A percentile compares a stretch with the other conserved stretches of the same genome.
Evolutionary conservation across 2,888 invertebrate species (phyloP).

Genomic region (Mythimna loreyi): DNA sequence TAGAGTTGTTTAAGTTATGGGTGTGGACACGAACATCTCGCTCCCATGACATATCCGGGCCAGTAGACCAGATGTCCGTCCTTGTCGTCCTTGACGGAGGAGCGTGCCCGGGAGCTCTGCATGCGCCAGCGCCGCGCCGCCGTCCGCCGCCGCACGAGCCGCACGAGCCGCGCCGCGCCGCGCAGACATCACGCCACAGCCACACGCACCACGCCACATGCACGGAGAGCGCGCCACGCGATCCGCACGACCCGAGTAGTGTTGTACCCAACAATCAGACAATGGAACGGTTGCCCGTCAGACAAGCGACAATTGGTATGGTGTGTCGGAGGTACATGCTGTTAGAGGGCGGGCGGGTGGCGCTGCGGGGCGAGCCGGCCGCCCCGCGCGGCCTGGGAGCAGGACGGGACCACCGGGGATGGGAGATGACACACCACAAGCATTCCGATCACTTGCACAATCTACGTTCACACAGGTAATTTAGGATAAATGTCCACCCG

Average conservation of each 20-base stretch:
- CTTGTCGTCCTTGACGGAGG: conserved; percentile 99
- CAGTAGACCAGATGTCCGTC: conserved; percentile 99
- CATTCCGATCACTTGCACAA: conserved; percentile 70
- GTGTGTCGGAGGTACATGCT: conserved; percentile 89
- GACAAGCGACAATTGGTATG: conserved; percentile 91
- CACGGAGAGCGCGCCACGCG: conserved; percentile 88
- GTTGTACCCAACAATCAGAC: conserved; percentile 92
- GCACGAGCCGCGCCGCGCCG: conserved; percentile 59
- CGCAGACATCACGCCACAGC: conserved; percentile 70
- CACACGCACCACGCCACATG: conserved; percentile 76
- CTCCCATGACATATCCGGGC: conserved; percentile 99
- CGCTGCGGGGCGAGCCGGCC: conserved; percentile 76
- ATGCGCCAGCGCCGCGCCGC: conserved; percentile 73
- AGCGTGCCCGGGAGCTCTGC: conserved; percentile 96
- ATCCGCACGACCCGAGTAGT: conserved; percentile 91
- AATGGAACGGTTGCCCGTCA: conserved; percentile 92
- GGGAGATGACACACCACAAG: conserved; percentile 68
- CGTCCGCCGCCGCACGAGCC: conserved; percentile 67
- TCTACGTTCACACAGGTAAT: conserved; percentile 72
- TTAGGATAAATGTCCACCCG: conserved; percentile 86
- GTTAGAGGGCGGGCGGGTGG: conserved; percentile 88
- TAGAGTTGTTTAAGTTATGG: conserved; percentile 83
- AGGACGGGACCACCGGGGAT: conserved; percentile 68
- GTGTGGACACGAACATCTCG: conserved; percentile 99
- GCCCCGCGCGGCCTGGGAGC: conserved; percentile 66